Conservation (phyloP, 1,140 invertebrate species). For the Triops longicaudatus region DNA sequence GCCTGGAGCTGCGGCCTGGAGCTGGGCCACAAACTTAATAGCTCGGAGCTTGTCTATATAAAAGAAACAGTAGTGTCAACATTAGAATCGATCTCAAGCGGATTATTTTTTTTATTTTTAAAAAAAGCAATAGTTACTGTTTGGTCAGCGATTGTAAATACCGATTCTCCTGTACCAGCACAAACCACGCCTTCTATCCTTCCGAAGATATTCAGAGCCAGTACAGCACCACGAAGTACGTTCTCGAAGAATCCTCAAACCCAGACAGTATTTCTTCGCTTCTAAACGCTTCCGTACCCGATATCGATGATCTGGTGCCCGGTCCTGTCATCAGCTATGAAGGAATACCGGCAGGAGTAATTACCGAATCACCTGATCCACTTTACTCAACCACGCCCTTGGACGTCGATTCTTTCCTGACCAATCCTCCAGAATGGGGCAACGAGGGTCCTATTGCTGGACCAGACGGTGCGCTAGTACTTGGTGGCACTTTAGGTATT, state of each 20-base stretch:
- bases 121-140: conserved; percentile 46
- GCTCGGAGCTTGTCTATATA: conserved; percentile 16
- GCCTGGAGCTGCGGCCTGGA: too few relatives aligned
- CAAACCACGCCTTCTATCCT: too few relatives aligned
- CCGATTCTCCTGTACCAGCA: too few relatives aligned
- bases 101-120: too few relatives aligned
- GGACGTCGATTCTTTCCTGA: not conserved
- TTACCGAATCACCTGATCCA: not conserved
- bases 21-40: conserved; percentile 36
- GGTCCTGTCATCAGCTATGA: not conserved
- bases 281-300: not conserved
- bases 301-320: not conserved
- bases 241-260: too few relatives aligned
- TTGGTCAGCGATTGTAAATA: conserved; percentile 52
- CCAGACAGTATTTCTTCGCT: too few relatives aligned
- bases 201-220: too few relatives aligned
- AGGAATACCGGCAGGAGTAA: not conserved
- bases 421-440: not conserved
- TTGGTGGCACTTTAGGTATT: not conserved
- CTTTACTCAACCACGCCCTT: not conserved
- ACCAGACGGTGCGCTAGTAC: not conserved
- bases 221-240: too few relatives aligned
- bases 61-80: conserved; percentile 16
- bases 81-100: too few relatives aligned
- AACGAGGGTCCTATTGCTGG: not conserved